These are phyloP conservation scores for Saccostrea echinata DNA, from an alignment of 1,140 invertebrate species.

Conservation along the genomic window DNA sequence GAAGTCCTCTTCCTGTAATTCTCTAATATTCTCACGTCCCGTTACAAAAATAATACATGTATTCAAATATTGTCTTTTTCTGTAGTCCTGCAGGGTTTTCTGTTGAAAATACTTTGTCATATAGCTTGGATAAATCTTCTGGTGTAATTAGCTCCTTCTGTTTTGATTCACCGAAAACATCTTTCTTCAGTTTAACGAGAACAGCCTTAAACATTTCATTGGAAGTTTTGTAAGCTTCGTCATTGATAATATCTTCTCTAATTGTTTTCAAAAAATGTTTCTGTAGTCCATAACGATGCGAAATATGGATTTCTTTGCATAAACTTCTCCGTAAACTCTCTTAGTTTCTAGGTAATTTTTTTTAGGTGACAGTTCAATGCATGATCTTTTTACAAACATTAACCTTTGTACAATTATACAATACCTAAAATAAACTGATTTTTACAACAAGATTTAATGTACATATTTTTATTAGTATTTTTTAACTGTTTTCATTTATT, in stretches of 20 bases:
- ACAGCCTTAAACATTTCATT: conserved; percentile 51
- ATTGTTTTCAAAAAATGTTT: conserved; percentile 20
- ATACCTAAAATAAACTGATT: too few species aligned
- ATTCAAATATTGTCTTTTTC: conserved; percentile 39
- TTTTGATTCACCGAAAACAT: conserved; percentile 16
- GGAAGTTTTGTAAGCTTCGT: conserved; percentile 14
- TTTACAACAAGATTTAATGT: too few species aligned
- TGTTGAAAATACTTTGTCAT: background rate
- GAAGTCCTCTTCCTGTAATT: too few species aligned
- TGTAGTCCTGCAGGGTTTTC: conserved; percentile 37
- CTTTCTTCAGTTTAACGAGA: conserved; percentile 27
- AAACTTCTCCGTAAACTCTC: conserved; percentile 27
- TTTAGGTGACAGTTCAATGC: background rate
- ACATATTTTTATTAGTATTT: too few species aligned
- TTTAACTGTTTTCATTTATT: too few species aligned
- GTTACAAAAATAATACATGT: too few species aligned
- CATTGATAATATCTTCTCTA: conserved; percentile 42
- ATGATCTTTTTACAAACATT: too few species aligned
- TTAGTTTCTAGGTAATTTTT: conserved; percentile 36
- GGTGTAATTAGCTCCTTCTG: conserved; percentile 4
- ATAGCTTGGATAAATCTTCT: conserved; percentile 33
- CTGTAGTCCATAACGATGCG: conserved; percentile 15
- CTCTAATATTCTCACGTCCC: too few species aligned
- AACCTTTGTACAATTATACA: too few species aligned
- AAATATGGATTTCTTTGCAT: conserved; percentile 32